Evolutionary conservation across 2,888 invertebrate genomes (phyloP).

Genomic region (Tanypteryx hageni): DNA sequence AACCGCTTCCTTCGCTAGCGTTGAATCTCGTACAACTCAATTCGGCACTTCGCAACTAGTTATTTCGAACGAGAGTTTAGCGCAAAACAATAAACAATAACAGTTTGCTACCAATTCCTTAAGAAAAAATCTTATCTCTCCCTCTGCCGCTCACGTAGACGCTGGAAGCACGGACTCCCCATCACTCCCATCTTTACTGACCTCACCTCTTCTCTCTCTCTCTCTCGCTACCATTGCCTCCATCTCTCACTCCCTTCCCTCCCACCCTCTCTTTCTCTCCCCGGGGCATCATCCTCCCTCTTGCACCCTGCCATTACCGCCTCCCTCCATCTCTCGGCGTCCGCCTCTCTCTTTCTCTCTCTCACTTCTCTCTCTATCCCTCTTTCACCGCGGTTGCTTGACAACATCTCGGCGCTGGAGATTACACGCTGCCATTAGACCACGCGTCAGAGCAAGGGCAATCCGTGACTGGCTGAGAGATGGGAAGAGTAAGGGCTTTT

Average conservation of each 20-base stretch:
- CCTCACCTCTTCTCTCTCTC: background rate
- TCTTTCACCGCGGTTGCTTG: slow-evolving; percentile 29
- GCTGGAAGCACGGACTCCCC: background rate
- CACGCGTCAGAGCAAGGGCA: slow-evolving; percentile 31
- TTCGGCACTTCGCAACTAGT: no score
- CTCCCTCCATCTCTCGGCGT: background rate
- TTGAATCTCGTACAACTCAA: no score
- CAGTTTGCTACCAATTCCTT: no score
- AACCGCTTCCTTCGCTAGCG: no score
- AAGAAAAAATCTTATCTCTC: no score
- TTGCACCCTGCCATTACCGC: slow-evolving; percentile 10
- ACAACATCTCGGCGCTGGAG: slow-evolving; percentile 41
- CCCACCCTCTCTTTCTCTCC: background rate
- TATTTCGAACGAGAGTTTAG: no score
- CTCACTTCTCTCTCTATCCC: background rate
- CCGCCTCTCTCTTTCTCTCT: background rate
- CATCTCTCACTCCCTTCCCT: background rate
- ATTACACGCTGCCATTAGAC: slow-evolving; percentile 53
- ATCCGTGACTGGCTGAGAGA: slow-evolving; percentile 25
- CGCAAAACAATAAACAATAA: no score
- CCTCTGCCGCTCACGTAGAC: background rate
- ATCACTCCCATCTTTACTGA: background rate
- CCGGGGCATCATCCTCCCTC: background rate
- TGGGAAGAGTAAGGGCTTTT: background rate
- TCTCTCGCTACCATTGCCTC: background rate